Base-by-base conservation (phyloP, 2,113 vertebrate genomes). In the Hippolais icterina region DNA sequence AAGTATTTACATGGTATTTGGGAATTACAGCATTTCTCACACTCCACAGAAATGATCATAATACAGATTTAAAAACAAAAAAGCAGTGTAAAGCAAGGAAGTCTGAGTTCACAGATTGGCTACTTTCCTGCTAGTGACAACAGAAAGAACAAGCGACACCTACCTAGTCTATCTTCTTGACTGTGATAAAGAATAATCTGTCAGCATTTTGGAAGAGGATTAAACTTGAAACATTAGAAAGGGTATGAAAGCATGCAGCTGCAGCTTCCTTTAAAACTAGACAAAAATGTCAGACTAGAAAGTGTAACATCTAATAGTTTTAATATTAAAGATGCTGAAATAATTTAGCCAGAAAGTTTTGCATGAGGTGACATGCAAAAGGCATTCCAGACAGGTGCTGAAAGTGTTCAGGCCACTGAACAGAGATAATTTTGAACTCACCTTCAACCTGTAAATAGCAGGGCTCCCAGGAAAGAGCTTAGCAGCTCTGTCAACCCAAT, bases 401-500 rank as follows among this genome's bases (percentile, higher is more conserved):
- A 27, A 86, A 91, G 27, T 15, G 22, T 27, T 87, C 59, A 80
- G 85, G 61, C 11, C 57, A 71, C 2, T 46, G n/a, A 93, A 68
- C 4, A 82, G 17, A 76, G 3, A 8, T 35, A 42, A 77, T 44
- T 50, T 25, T 64, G 47, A 80, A 91, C 95, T 98, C 91, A 99
- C 99, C 98, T 98, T 99, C 44, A 99, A 96, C 75, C 98, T 98
- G 96, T 99, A 99, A 94, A 99, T 83, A 37, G 97, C 97, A 79
- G 98, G 98, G 96, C 96, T 98, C 83, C 99, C 99, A 64, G 99
- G 99, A 46, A 99, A 98, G 41, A 99, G 97, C 75, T 99, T 99
- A 66, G 98, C 98, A 93, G 99, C 99, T 97, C 98, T 99, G 75
- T 99, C 99, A 95, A 99, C 98, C 99, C 99, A 99, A 15, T 99